Conservation (phyloP, 1,140 invertebrate species). For the Hypothenemus hampei region DNA sequence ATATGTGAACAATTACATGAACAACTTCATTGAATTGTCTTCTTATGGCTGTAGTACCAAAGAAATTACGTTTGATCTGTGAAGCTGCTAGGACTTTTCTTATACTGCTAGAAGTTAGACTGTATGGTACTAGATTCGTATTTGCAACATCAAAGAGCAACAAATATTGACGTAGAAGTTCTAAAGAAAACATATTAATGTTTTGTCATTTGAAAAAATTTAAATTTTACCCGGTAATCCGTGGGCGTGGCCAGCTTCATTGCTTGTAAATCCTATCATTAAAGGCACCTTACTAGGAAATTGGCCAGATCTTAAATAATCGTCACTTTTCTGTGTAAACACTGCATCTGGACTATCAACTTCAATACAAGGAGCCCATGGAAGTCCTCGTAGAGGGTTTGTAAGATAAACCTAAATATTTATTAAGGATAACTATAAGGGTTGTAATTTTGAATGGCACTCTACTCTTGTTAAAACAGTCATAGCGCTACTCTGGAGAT, state of each 20-base stretch:
- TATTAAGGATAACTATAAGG: not conserved
- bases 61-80: conserved; percentile 3
- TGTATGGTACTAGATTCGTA: conserved; percentile 9
- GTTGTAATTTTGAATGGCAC: too few species aligned
- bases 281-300: conserved; percentile 24
- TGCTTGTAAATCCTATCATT: conserved; percentile 24
- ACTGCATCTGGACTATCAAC: conserved; percentile 12
- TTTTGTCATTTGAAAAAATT: not conserved
- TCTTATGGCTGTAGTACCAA: conserved; percentile 1
- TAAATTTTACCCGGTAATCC: conserved; percentile 3
- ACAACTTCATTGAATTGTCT: conserved; percentile 10
- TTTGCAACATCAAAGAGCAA: conserved; percentile 6
- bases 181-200: conserved; percentile 1
- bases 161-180: conserved; percentile 5
- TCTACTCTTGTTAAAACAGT: not conserved
- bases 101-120: conserved; percentile 3
- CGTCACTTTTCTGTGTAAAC: conserved; percentile 15
- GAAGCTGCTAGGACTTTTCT: conserved; percentile 4
- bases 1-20: not conserved
- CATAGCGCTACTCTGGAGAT: not conserved
- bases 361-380: conserved; percentile 19
- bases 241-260: conserved; percentile 12
- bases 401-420: too few species aligned
- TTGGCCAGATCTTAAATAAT: conserved; percentile 14
- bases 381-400: conserved; percentile 19